Base-by-base conservation (phyloP, 2,797 vertebrate species). In the Gymnopithys bicolor region DNA sequence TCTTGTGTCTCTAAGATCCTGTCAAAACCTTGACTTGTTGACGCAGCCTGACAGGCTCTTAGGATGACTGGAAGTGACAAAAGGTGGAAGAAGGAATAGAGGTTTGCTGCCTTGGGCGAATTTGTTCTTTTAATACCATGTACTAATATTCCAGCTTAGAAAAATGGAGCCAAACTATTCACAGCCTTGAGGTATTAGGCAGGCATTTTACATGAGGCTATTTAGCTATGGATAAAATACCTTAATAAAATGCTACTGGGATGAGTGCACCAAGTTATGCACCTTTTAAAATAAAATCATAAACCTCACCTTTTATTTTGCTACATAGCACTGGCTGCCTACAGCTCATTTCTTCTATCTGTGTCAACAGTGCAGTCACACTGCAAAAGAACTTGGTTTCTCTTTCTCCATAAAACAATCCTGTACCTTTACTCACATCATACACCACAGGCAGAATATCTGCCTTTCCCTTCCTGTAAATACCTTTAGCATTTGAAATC, bases 21-120 rank as follows among this genome's bases (percentile, higher is more conserved):
- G 37, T 96, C 96, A 97, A 95, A 97, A 94, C 67, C 74, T 84
- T 93, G 89, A 95, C 86, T 96, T 85, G 81, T 32, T 97, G 96
- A 95, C 2, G 21, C 71, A 70, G 22, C 53, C 84, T 83, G 82
- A 76, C 95, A 96, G 93, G 91, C 78, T 84, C 89, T 55, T 80
- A 96, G 67, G 87, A 93, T 89, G 82, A 85, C 91, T 96, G 84
- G 83, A 95, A 94, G 94, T 33, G 73, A 95, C 56, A 91, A 91
- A 93, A 95, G 75, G 95, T 87, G 86, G 94, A 90, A 84, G 59
- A 2, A 94, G 73, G 76, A 94, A 78, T 32, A 75, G 74, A 87
- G 76, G 30, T 75, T 92, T 78, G 94, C 87, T 94, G 83, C 83
- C 77, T 84, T 53, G 59, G 70, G 74, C 23, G 2, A 95, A 63